Percentiles rank a stretch among this genome's conserved stretches.
These are phyloP conservation scores for Donacobius atricapilla DNA, from an alignment of 2,113 vertebrate genomes.

Conservation along the genomic window DNA sequence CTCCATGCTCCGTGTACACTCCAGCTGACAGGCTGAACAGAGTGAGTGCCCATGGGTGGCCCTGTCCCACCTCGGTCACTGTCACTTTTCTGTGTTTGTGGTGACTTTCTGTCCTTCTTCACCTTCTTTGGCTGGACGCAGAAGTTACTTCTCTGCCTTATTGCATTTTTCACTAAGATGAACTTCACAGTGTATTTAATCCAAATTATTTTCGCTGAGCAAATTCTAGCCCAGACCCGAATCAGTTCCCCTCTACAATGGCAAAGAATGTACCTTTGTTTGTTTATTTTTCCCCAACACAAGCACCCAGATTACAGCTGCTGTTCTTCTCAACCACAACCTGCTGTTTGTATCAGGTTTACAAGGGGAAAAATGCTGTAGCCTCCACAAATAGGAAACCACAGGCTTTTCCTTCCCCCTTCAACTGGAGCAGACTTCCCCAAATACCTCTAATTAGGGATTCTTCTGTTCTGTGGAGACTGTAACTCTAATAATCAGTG, in stretches of 20 bases:
- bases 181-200: not conserved
- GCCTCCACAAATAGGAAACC: not conserved
- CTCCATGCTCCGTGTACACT: not conserved
- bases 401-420: not conserved
- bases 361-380: not conserved
- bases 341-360: not conserved
- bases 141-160: not conserved
- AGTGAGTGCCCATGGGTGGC: not conserved
- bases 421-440: not conserved
- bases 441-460: not conserved
- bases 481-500: not conserved
- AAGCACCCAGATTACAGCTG: not conserved
- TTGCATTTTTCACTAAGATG: not conserved
- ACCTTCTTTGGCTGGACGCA: not conserved
- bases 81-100: not conserved
- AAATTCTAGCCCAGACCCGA: not conserved
- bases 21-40: not conserved
- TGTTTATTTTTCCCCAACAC: not conserved
- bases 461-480: not conserved
- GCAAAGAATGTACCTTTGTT: rapidly evolving
- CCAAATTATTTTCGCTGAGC: not conserved
- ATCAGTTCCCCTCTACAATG: not conserved
- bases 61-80: not conserved
- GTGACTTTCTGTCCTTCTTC: not conserved
- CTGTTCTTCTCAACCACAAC: not conserved